A percentile compares a stretch with the other conserved stretches of the same genome.
Evolutionary conservation across 2,797 vertebrate species (phyloP).

Genomic region (Choloepus didactylus): DNA sequence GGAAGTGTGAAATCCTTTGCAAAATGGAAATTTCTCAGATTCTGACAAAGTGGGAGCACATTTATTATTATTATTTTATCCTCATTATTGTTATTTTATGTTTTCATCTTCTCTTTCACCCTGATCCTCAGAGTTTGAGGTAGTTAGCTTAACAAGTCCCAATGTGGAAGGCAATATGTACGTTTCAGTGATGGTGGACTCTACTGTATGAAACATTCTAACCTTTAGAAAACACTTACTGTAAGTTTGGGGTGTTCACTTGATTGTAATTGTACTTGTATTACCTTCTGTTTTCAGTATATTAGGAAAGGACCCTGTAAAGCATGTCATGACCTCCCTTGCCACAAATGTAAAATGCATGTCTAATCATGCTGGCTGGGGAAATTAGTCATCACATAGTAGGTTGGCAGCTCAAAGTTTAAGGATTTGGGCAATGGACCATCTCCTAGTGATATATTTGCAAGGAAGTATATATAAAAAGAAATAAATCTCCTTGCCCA

Average conservation of each 20-base stretch:
- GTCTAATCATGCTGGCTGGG: background rate
- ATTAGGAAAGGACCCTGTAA: background rate
- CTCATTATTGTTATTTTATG: slow-evolving; percentile 54
- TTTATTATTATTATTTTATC: slow-evolving; percentile 70
- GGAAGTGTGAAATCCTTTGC: slow-evolving; percentile 75
- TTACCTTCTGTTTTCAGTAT: background rate
- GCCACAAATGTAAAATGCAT: background rate
- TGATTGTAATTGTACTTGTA: background rate
- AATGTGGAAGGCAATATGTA: background rate
- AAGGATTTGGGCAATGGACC: background rate
- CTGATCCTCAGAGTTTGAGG: slow-evolving; percentile 34
- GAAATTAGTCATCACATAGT: background rate
- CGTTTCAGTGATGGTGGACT: background rate
- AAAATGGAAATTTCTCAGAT: slow-evolving; percentile 76
- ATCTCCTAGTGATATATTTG: background rate
- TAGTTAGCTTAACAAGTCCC: background rate
- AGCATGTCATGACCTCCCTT: background rate
- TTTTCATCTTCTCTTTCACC: slow-evolving; percentile 25
- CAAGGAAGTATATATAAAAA: background rate
- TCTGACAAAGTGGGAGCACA: slow-evolving; percentile 59
- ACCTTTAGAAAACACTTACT: background rate
- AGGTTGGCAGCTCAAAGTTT: background rate
- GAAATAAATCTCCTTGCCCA: background rate
- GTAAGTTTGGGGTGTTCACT: background rate
- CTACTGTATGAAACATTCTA: background rate